Evolutionary conservation across 2,888 invertebrate genomes (phyloP).

Genomic region (Agelastica alni): DNA sequence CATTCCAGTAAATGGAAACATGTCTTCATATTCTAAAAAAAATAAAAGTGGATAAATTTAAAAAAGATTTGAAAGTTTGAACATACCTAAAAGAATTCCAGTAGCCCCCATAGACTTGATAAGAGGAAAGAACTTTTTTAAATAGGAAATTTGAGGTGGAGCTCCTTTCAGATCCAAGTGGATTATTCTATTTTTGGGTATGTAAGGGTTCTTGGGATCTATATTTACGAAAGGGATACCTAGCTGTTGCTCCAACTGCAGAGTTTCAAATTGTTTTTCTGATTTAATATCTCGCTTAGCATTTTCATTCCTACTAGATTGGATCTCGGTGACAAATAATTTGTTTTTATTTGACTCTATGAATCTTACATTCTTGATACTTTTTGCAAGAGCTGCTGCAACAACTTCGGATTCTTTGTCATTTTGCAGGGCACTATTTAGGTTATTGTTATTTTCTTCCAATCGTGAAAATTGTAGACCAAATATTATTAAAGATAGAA

Average conservation of each 20-base stretch:
- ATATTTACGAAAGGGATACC: slow-evolving; percentile 56
- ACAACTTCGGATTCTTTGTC: slow-evolving; percentile 38
- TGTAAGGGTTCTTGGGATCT: slow-evolving; percentile 55
- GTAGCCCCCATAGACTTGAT: slow-evolving; percentile 70
- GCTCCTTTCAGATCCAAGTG: slow-evolving; percentile 81
- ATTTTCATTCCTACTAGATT: slow-evolving; percentile 52
- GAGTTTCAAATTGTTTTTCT: slow-evolving; percentile 32
- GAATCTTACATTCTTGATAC: slow-evolving; percentile 44
- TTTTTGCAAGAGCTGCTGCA: slow-evolving; percentile 41
- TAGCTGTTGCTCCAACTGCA: slow-evolving; percentile 52
- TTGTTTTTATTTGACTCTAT: slow-evolving; percentile 37
- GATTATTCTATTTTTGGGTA: slow-evolving; percentile 64
- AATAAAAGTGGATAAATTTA: too few relatives aligned
- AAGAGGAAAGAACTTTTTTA: slow-evolving; percentile 63
- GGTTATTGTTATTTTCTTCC: slow-evolving; percentile 34
- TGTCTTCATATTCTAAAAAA: slow-evolving; percentile 74
- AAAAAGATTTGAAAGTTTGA: too few relatives aligned
- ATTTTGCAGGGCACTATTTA: slow-evolving; percentile 28
- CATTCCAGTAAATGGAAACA: slow-evolving; percentile 73
- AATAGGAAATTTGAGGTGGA: slow-evolving; percentile 67
- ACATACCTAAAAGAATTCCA: slow-evolving; percentile 61
- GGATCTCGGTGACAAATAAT: slow-evolving; percentile 35
- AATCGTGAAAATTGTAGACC: slow-evolving; percentile 56
- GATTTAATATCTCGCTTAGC: slow-evolving; percentile 26
- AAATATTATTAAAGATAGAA: slow-evolving; percentile 55